Conservation (phyloP, 2,797 vertebrate genomes). For the Gadopsis bispinosus region DNA sequence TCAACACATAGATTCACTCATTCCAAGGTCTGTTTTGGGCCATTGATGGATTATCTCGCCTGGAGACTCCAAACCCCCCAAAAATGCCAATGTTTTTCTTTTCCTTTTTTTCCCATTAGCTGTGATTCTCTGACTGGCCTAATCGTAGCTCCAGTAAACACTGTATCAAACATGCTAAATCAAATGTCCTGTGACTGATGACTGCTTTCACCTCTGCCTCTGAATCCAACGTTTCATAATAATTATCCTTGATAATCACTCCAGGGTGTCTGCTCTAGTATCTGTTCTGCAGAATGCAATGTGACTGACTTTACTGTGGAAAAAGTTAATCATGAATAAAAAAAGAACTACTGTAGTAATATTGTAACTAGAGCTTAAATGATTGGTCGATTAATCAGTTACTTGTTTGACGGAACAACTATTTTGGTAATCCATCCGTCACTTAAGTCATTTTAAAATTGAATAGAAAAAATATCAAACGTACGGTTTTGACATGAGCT, state of each 20-base stretch:
- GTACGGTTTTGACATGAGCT: too few species aligned
- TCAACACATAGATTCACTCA: slow-evolving; percentile 73
- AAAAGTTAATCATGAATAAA: neutral
- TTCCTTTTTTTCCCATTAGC: slow-evolving; percentile 48
- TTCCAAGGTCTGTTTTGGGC: slow-evolving; percentile 73
- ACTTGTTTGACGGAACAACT: neutral
- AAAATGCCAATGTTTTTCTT: slow-evolving; percentile 72
- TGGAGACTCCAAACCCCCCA: slow-evolving; percentile 56
- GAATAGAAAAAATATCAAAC: too few species aligned
- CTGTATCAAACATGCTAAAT: slow-evolving; percentile 56
- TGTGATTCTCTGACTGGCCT: slow-evolving; percentile 52
- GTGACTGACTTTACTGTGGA: slow-evolving; percentile 22
- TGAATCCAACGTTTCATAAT: slow-evolving; percentile 55
- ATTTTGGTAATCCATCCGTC: neutral
- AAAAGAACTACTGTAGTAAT: neutral
- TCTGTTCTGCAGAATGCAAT: slow-evolving; percentile 35
- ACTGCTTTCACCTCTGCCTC: slow-evolving; percentile 47
- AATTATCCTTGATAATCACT: slow-evolving; percentile 55
- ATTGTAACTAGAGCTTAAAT: neutral
- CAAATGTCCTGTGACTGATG: slow-evolving; percentile 52
- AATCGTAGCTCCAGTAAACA: slow-evolving; percentile 57
- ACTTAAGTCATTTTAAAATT: neutral
- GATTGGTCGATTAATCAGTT: neutral
- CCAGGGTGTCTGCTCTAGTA: slow-evolving; percentile 32
- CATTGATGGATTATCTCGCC: slow-evolving; percentile 76